phyloP scores from a whole-genome alignment of 1,140 invertebrate genomes.

The Rhagoletis zephyria region DNA sequence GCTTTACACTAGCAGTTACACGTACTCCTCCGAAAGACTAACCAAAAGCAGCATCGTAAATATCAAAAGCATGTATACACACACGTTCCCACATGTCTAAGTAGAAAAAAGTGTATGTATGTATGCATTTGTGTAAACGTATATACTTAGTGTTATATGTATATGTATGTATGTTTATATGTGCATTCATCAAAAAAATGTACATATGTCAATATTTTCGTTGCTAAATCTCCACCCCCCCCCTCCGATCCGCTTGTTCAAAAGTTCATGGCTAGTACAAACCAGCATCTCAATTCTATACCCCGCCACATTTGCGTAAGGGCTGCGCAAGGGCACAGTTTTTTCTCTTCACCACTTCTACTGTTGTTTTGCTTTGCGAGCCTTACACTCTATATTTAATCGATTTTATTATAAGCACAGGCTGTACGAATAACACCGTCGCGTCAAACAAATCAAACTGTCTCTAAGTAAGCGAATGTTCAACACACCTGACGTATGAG shows the following conservation, averaged over 20 bases:
- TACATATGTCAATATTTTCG: not conserved
- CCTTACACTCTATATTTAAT: not conserved
- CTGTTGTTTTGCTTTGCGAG: not conserved
- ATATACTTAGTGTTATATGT: not conserved
- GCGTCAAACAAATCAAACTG: constrained; percentile 6
- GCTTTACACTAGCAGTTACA: not conserved
- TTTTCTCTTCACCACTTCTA: not conserved
- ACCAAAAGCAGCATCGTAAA: too few species aligned
- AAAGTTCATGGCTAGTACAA: not conserved
- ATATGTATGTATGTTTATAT: not conserved
- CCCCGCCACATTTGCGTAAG: constrained; percentile 13
- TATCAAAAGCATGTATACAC: not conserved
- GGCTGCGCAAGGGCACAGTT: not conserved
- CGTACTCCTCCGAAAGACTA: not conserved
- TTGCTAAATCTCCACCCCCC: not conserved
- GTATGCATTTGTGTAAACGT: not conserved
- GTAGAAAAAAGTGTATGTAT: not conserved
- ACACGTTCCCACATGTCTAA: not conserved
- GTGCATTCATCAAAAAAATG: not conserved
- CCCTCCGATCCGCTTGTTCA: too few species aligned
- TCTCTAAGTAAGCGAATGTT: not conserved
- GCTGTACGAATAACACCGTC: not conserved
- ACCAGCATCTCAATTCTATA: not conserved
- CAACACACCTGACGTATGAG: constrained; percentile 19
- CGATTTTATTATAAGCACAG: not conserved